Percentiles rank a stretch among this genome's conserved stretches.
Evolutionary conservation across 2,797 vertebrate species (phyloP).

Genomic region (Eurystomus glaucurus): DNA sequence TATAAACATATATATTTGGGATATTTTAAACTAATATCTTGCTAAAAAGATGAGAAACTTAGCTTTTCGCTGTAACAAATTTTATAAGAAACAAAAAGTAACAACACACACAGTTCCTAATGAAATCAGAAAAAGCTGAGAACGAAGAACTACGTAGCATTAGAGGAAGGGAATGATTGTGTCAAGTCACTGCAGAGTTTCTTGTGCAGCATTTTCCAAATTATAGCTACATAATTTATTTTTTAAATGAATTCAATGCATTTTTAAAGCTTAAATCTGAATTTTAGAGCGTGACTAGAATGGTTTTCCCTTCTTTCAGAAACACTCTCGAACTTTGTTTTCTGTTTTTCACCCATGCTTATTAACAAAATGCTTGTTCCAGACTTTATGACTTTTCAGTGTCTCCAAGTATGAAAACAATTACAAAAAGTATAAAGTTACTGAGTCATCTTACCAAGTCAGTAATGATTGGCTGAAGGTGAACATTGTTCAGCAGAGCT

Average conservation of each 20-base stretch:
- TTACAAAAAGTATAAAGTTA: background rate
- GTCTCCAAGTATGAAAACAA: background rate
- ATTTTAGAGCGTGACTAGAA: background rate
- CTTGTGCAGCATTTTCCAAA: background rate
- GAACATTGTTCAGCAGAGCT: slow-evolving; percentile 85
- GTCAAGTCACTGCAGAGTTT: background rate
- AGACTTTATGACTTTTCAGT: background rate
- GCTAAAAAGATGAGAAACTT: background rate
- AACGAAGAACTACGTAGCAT: background rate
- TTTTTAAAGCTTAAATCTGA: background rate
- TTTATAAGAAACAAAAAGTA: background rate
- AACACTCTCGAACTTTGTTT: background rate
- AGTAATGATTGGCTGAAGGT: slow-evolving; percentile 90
- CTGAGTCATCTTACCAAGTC: slow-evolving; percentile 88
- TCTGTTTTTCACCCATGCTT: background rate
- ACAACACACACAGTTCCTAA: background rate
- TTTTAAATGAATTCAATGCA: background rate
- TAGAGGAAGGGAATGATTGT: background rate
- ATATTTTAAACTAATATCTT: background rate
- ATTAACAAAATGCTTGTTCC: background rate
- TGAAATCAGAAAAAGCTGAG: background rate
- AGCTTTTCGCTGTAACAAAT: background rate
- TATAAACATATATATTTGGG: background rate
- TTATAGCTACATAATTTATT: background rate
- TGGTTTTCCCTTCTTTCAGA: background rate